Evolutionary conservation across 30 jellyfish, hydroid and myxozoan genomes (phyloP).

Genomic region (Cassiopea xamachana): DNA sequence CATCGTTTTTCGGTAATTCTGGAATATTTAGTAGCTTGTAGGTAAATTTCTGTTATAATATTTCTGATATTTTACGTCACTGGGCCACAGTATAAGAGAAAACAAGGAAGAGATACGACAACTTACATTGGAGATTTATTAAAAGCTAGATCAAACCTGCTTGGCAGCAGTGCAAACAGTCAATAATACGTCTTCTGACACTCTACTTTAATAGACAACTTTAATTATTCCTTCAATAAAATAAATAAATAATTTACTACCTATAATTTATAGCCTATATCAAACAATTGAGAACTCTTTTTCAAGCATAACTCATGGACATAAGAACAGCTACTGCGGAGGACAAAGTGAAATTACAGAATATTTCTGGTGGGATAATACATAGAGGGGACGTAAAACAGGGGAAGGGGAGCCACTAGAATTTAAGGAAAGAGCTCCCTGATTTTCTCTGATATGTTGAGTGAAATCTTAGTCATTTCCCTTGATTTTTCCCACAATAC

Average conservation of each 20-base stretch:
- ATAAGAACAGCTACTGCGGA: not conserved
- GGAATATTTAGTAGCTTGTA: no score
- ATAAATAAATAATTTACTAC: conserved; percentile 57
- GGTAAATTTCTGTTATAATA: no score
- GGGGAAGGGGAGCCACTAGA: no score
- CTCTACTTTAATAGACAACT: conserved; percentile 16
- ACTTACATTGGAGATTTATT: not conserved
- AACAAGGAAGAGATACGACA: not conserved
- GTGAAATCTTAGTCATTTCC: no score
- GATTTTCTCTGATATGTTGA: no score
- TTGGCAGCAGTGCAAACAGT: not conserved
- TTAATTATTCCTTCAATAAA: not conserved
- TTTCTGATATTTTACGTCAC: no score
- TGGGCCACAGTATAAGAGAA: not conserved
- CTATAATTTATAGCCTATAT: conserved; percentile 27
- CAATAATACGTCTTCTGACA: not conserved
- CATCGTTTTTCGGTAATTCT: no score
- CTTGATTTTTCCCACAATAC: no score
- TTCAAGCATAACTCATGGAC: not conserved
- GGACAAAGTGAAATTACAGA: not conserved
- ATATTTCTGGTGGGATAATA: no score
- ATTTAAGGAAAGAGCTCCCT: no score
- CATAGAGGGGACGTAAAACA: no score
- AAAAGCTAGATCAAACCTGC: not conserved
- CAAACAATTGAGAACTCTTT: conserved; percentile 3